Evolutionary conservation across 1,140 invertebrate species (phyloP), one percentile per base, ranked within the genome.

Genomic region (Campoletis sonorensis): DNA sequence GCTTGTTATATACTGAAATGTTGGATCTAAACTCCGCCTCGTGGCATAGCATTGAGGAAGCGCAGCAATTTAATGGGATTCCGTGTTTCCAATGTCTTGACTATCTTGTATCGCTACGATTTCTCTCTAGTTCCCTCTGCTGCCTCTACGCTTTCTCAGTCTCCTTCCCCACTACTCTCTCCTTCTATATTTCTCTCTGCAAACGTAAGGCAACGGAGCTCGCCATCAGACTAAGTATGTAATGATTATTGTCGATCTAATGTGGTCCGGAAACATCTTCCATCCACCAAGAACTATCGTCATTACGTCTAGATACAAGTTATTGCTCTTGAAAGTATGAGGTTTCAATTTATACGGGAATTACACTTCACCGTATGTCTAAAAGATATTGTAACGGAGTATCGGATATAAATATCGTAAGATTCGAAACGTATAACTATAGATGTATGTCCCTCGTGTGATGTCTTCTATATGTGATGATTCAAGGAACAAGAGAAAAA

Each of bases 301-400:
- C 26, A 64, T 64, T 23, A 26, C n/a, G n/a, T 64, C 67, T 30
- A 33, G 15, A 11, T 33, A 70, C 27, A 70, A n/a, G 18, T 54
- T 54, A 21, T n/a, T 30, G 4, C 67, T 30, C 30, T 3, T 30
- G 51, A 18, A 27, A 4, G 4, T 18, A 27, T 0, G 8, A 77
- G 18, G 61, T 78, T 45, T 78, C 76, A 78, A 78, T 67, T 78
- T 45, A 5, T 18, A 61, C n/a, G 33, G 23, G 37, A 8, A 78
- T 78, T 67, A 33, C 58, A 78, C 67, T 78, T 78, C 45, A 37
- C 37, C 37, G 45, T 64, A 18, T 49, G 37, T 18, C 18, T 7
- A 21, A 77, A 45, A 37, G 21, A 78, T 27, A 78, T 67, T 78
- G 33, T 67, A 37, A 77, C 54, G 27, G 30, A 64, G 61, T 67